Base-by-base conservation (phyloP, 2,888 invertebrate genomes). In the Limnephilus auricula region DNA sequence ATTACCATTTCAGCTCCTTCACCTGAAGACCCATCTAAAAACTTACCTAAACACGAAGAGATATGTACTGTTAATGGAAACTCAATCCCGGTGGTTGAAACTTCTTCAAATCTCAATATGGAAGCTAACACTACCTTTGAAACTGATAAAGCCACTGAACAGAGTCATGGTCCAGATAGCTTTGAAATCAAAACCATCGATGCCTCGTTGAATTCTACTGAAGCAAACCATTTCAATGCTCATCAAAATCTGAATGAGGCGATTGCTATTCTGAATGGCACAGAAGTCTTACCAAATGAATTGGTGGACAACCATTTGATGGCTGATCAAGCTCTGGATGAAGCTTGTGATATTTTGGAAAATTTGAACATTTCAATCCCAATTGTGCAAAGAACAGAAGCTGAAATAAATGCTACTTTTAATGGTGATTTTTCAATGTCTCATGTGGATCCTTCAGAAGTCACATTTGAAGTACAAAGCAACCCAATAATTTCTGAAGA, bases 301-400 rank as follows among this genome's bases (percentile, higher is more conserved):
- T 32, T 88, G 78, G 32, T 37, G 25, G 87, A 88, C 34, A 78
- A 32, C 78, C 32, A 88, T 25, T 65, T 78, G n/a, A 88, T 78
- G 78, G 65, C 87, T 25, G 78, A 78, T 78, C 18, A 88, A 34
- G 79, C 87, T 34, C 34, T 88, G 78, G 13, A 78, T 78, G 78
- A 88, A 88, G 87, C 87, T 9, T 31, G 34, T 78, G 79, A 32
- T n/a, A 88, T 88, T n/a, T 37, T 88, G 78, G 78, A 78, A 79
- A 80, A 40, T 89, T 45, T 65, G 65, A 65, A 65, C 65, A 65
- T 9, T 25, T 65, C 65, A 25, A 65, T 65, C 65, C 65, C 65
- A 65, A 65, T 65, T 25, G 65, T 65, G 25, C 65, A 65, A 65
- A 65, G 65, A 65, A 65, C 65, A 65, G 65, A 65, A 65, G 65